Conservation (phyloP, 2,113 vertebrate species). For the Vicugna pacos region DNA sequence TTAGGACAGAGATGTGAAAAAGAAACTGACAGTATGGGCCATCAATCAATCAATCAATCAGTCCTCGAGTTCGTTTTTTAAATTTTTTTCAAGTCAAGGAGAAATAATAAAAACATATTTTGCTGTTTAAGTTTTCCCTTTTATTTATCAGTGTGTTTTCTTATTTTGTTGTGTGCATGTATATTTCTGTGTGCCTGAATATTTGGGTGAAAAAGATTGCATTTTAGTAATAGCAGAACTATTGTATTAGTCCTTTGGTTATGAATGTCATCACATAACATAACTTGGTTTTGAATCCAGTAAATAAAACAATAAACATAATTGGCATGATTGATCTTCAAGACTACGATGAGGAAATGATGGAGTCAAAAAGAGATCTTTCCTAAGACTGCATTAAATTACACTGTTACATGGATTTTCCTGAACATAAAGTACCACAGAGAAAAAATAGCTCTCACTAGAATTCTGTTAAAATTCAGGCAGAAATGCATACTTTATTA, state of each 20-base stretch:
- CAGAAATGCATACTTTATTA: neutral
- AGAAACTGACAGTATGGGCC: neutral
- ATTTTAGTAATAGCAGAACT: neutral
- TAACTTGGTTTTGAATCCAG: slow-evolving; percentile 1
- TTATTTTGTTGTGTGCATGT: rapidly evolving
- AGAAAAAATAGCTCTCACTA: neutral
- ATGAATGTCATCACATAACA: neutral
- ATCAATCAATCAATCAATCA: neutral
- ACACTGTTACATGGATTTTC: neutral
- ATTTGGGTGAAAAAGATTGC: neutral
- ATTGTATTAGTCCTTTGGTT: neutral
- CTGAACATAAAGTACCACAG: neutral
- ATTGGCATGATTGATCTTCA: neutral
- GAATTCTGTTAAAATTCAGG: slow-evolving; percentile 8
- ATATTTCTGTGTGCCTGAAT: neutral
- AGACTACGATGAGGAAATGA: slow-evolving; percentile 16
- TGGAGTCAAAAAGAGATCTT: neutral
- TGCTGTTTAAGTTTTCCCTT: neutral
- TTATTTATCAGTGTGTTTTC: neutral
- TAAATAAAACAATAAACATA: neutral
- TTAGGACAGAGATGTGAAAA: neutral
- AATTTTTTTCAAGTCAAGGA: neutral
- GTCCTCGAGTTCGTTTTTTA: neutral
- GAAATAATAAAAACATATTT: neutral
- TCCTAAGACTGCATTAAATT: neutral